Evolutionary conservation across 2,797 vertebrate species (phyloP).

Genomic region (Carcharodon carcharias): DNA sequence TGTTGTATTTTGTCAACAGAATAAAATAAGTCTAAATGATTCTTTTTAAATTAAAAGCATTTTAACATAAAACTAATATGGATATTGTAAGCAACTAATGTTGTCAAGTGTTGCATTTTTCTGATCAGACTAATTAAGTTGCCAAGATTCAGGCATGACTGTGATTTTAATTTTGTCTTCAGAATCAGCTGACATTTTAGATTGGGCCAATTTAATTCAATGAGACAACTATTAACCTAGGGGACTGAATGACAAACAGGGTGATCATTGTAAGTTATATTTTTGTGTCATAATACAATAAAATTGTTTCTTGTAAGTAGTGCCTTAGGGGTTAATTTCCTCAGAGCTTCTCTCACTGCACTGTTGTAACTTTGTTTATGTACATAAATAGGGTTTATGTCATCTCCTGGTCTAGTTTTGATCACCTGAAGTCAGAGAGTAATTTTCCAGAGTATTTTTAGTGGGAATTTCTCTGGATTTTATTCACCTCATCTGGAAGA

Average conservation of each 20-base stretch:
- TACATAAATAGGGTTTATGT: not conserved
- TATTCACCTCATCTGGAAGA: not conserved
- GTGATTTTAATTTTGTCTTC: not conserved
- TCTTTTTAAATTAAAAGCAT: not conserved
- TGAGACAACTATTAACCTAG: not conserved
- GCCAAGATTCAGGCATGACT: not conserved
- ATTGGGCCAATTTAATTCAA: not conserved
- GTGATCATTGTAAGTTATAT: not conserved
- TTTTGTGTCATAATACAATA: not conserved
- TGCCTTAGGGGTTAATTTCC: not conserved
- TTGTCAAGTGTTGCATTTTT: not conserved
- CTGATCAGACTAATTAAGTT: not conserved
- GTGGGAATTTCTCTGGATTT: not conserved
- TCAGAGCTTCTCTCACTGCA: not conserved
- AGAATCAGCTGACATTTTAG: not conserved
- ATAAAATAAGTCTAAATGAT: not conserved
- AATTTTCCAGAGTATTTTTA: not conserved
- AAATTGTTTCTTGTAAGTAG: not conserved
- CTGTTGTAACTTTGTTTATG: not conserved
- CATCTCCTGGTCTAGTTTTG: not conserved
- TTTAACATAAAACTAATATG: not conserved
- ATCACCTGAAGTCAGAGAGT: not conserved
- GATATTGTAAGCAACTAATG: not conserved
- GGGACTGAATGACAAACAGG: not conserved
- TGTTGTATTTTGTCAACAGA: not conserved